Evolutionary conservation across 2,113 vertebrate genomes (phyloP), one percentile per base, ranked within the genome.

Genomic region (Danionella cerebrum): DNA sequence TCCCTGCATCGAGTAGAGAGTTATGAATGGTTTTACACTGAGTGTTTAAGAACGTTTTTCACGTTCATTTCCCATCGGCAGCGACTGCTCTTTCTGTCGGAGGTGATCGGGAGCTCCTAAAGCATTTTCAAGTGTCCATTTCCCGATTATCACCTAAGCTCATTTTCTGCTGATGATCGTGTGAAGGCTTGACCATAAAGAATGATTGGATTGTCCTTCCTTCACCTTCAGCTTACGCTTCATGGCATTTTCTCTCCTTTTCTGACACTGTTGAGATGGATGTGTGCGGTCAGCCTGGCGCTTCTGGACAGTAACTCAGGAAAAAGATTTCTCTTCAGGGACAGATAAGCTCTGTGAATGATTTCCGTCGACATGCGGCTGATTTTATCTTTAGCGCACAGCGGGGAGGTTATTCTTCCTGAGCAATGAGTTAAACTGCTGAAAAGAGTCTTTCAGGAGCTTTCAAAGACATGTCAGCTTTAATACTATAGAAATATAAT

Each of bases 211-310:
- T 33, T 53, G 53, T 72, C 69, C 70, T 72, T 47, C 18, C 2
- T 38, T 69, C 70, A 54, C 74, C 74, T 72, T 69, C 50, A 72
- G 39, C 29, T 11, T 14, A 16, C 3, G n/a, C 8, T 16, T 9
- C 11, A 12, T 35, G 25, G 12, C 10, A 38, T 18, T 19, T 39
- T 4, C 16, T 7, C 27, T 41, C 19, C 8, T 9, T 6, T 39
- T 29, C 48, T 31, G 38, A 42, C 59, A 48, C 18, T 12, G 42
- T 18, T 14, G 35, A 35, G 64, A 65, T 44, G 58, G 38, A 65
- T 69, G 19, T 25, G 6, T 39, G 18, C 55, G 47, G 55, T 41
- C 53, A 50, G 55, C 55, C 59, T 67, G 31, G 25, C 53, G 18
- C 19, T 29, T 12, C 24, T 6, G 12, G 13, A 33, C 53, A 45